Base-by-base conservation (phyloP, 2,888 invertebrate species). In the Perizoma flavofasciatum region DNA sequence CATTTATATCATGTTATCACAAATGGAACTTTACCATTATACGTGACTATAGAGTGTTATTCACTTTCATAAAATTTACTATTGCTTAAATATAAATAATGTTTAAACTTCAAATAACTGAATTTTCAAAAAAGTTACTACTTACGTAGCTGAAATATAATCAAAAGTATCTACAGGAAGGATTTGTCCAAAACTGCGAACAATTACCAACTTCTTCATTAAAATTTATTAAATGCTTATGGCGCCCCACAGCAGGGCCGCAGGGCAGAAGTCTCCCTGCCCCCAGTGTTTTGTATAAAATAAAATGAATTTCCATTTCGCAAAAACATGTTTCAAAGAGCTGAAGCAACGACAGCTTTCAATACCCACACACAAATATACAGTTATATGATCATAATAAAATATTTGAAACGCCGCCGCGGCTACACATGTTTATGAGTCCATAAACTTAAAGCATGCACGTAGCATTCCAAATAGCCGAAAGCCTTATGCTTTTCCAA, bases 371-470 rank as follows among this genome's bases (percentile, higher is more conserved):
- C 39, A 43, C 43, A 50, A 40, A 22, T 22, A 59, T 59, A 54
- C 45, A 65, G 62, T 45, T 33, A 50, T 50, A 50, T 45, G 51
- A 39, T 37, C 45, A 50, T 61, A 65, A 57, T 68, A 68, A 68
- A 68, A 61, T 57, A 63, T 55, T 46, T 63, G 53, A 59, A 61
- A 54, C 61, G 49, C 50, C 48, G 44, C 37, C 22, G 1, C 48
- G 50, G 51, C 59, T 62, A 63, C 64, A 64, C 59, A 67, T 67
- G 62, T 69, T 69, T 69, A 69, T 67, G 51, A 37, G 55, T 39
- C 55, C 51, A 54, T 69, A 67, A 69, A 69, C 55, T 51, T 34
- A 55, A 52, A 62, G 53, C 66, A 65, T 66, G 68, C 62, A 62
- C 55, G 65, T 55, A 66, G 59, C 68, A 54, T 64, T 64, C 54